These are phyloP conservation scores for Sarcophaga variegata DNA, from an alignment of 2,888 invertebrate species.

Conservation along the genomic window DNA sequence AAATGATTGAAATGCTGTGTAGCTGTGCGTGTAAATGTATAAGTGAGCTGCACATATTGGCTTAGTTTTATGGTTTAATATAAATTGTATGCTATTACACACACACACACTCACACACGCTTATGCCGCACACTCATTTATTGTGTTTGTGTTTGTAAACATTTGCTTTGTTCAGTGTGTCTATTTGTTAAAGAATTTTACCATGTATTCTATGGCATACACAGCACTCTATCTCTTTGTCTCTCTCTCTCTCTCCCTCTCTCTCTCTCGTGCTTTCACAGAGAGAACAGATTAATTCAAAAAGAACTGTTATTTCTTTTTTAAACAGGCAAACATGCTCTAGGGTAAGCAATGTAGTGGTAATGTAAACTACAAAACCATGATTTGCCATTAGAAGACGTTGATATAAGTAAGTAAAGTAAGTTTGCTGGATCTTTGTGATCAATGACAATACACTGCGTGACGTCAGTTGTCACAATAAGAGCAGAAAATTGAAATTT, in stretches of 20 bases:
- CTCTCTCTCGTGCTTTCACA: not conserved
- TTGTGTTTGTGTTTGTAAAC: not conserved
- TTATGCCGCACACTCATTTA: constrained; percentile 1
- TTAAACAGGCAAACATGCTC: too few relatives aligned
- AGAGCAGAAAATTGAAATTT: too few relatives aligned
- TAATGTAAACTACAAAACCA: too few relatives aligned
- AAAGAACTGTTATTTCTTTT: too few relatives aligned
- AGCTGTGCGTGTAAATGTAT: not conserved
- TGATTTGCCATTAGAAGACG: too few relatives aligned
- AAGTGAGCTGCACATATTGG: constrained; percentile 61
- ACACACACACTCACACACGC: not conserved
- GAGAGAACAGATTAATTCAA: too few relatives aligned
- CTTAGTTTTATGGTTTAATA: constrained; percentile 70
- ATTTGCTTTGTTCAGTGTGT: constrained; percentile 27
- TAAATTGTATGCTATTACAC: constrained; percentile 40
- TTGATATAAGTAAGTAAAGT: too few relatives aligned
- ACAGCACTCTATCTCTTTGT: not conserved
- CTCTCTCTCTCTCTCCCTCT: not conserved
- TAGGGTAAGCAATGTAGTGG: too few relatives aligned
- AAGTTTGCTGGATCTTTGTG: too few relatives aligned
- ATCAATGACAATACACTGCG: too few relatives aligned
- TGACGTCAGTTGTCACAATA: too few relatives aligned
- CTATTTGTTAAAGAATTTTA: constrained; percentile 32
- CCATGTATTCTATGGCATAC: not conserved
- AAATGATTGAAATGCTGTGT: not conserved